phyloP scores from a whole-genome alignment of 1,140 invertebrate genomes.

The Pseudachorutes palmiensis region DNA sequence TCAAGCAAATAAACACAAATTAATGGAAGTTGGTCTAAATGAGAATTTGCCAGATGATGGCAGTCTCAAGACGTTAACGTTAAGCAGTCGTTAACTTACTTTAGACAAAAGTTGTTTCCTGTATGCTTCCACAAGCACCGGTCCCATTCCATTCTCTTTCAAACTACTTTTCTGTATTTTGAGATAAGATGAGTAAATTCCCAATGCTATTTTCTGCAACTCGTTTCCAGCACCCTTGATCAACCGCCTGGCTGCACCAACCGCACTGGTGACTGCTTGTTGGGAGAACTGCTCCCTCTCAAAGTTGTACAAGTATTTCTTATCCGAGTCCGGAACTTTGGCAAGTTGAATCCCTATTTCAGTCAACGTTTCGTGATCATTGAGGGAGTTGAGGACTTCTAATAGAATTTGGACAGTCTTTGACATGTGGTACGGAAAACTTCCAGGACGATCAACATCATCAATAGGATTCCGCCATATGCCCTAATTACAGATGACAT shows the following conservation, averaged over 20 bases:
- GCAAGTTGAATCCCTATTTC: constrained; percentile 68
- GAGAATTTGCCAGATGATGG: no score
- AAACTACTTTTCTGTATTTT: constrained; percentile 26
- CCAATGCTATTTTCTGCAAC: not conserved
- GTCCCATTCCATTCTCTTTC: constrained; percentile 20
- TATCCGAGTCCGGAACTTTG: constrained; percentile 69
- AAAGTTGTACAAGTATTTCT: constrained; percentile 69
- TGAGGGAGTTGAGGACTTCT: constrained; percentile 66
- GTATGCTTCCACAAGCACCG: constrained; percentile 19
- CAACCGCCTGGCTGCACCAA: constrained; percentile 46
- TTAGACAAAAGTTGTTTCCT: not conserved
- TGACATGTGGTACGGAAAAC: constrained; percentile 83
- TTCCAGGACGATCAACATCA: constrained; percentile 84
- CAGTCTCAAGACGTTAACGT: no score
- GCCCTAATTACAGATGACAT: constrained; percentile 52
- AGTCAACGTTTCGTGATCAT: constrained; percentile 71
- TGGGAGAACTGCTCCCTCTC: constrained; percentile 67
- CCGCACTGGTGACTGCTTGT: constrained; percentile 61
- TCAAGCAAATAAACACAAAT: no score
- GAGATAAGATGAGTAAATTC: constrained; percentile 28
- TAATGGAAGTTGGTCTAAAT: no score
- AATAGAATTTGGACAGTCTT: constrained; percentile 69
- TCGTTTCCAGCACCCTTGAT: not conserved
- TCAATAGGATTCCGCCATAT: constrained; percentile 82
- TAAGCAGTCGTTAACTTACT: no score